Evolutionary conservation across 2,797 vertebrate genomes (phyloP).

Genomic region (Passerculus sandwichensis): DNA sequence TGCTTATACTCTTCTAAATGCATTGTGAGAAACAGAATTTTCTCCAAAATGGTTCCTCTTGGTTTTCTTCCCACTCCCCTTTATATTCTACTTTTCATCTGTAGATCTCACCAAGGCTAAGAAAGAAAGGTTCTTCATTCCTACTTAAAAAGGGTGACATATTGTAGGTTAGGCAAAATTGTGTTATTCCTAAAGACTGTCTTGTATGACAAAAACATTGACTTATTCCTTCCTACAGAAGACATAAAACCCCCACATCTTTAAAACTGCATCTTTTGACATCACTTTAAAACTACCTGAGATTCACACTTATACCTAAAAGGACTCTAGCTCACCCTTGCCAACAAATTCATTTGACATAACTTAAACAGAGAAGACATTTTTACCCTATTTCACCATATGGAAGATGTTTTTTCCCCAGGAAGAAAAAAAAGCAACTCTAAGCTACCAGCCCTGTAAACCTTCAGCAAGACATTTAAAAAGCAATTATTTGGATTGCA

Average conservation of each 20-base stretch:
- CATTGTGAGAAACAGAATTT: background rate
- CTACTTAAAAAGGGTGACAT: background rate
- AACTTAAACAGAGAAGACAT: background rate
- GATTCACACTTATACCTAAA: background rate
- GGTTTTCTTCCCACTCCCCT: background rate
- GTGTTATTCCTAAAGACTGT: background rate
- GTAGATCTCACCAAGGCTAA: background rate
- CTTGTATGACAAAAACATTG: background rate
- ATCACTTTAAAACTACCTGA: background rate
- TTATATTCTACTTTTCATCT: background rate
- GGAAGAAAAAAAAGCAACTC: background rate
- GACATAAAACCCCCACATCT: rapidly evolving
- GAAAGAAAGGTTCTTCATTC: background rate
- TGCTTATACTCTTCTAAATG: background rate
- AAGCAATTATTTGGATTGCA: background rate
- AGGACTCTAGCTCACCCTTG: background rate
- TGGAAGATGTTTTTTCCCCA: background rate
- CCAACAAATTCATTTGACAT: background rate
- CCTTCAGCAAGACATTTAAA: background rate
- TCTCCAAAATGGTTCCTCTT: background rate
- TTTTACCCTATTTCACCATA: background rate
- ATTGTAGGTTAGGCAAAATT: background rate
- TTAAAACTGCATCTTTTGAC: background rate
- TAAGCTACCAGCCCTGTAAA: background rate
- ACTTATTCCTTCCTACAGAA: background rate